These are phyloP conservation scores for Tenthredo scrophulariae DNA, from an alignment of 2,888 invertebrate genomes.

Conservation along the genomic window DNA sequence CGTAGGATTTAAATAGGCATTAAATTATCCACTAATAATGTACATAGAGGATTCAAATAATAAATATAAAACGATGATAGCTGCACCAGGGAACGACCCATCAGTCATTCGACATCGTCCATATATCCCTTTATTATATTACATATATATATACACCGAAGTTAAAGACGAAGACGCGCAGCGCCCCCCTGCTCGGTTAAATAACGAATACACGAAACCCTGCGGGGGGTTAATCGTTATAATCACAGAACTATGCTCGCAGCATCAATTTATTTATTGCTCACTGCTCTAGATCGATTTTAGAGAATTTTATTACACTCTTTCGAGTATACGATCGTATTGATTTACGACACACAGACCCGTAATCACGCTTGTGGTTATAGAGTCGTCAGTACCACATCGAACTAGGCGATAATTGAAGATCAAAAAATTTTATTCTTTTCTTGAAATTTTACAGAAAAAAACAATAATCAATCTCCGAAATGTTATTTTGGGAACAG, in stretches of 20 bases:
- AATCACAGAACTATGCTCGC: slow-evolving; percentile 23
- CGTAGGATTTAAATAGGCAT: neutral
- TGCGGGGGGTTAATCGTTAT: slow-evolving; percentile 43
- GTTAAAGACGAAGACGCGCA: neutral
- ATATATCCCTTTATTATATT: neutral
- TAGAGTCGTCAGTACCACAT: neutral
- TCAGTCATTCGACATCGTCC: slow-evolving; percentile 12
- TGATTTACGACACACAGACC: slow-evolving; percentile 40
- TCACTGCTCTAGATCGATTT: slow-evolving; percentile 28
- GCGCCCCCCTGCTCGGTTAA: slow-evolving; percentile 25
- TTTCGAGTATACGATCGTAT: neutral
- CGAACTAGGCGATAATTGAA: too few species aligned
- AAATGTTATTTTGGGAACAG: too few species aligned
- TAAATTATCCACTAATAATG: slow-evolving; percentile 6
- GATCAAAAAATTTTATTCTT: too few species aligned
- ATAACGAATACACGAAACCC: slow-evolving; percentile 44
- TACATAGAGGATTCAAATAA: neutral
- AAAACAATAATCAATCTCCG: neutral
- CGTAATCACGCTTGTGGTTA: neutral
- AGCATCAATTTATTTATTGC: slow-evolving; percentile 39
- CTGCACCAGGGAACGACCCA: neutral
- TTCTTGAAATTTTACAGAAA: neutral
- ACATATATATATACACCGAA: neutral
- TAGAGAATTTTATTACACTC: slow-evolving; percentile 19
- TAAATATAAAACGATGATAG: neutral